Evolutionary conservation across 2,888 invertebrate genomes (phyloP).

Genomic region (Rambutsinella grinnellia): DNA sequence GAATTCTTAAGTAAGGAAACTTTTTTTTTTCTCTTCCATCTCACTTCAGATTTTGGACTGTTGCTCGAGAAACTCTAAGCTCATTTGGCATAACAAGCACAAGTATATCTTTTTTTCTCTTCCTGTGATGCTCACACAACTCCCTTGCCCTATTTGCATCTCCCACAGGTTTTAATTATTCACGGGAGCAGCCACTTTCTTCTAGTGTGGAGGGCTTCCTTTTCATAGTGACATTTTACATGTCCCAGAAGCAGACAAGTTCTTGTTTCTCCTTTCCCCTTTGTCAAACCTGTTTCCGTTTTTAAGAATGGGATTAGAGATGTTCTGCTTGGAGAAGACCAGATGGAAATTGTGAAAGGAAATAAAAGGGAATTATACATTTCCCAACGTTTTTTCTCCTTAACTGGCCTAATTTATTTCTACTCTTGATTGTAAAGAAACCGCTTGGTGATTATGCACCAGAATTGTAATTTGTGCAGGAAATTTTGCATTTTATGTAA

Average conservation of each 20-base stretch:
- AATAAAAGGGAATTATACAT: too few species aligned
- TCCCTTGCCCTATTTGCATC: constrained; percentile 66
- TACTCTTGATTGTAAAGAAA: too few species aligned
- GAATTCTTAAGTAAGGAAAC: background rate
- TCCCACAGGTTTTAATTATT: constrained; percentile 67
- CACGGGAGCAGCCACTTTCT: constrained; percentile 54
- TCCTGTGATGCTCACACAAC: constrained; percentile 61
- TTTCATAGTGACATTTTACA: constrained; percentile 57
- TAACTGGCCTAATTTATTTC: too few species aligned
- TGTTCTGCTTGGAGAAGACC: too few species aligned
- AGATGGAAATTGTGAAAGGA: too few species aligned
- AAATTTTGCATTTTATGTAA: too few species aligned
- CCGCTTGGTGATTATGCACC: too few species aligned
- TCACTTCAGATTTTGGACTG: constrained; percentile 41
- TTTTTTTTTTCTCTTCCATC: constrained; percentile 6
- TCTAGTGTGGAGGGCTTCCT: constrained; percentile 46
- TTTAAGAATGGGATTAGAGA: too few species aligned
- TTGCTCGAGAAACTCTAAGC: constrained; percentile 33
- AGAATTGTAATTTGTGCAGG: too few species aligned
- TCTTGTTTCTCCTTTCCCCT: constrained; percentile 6
- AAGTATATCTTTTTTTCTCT: constrained; percentile 44
- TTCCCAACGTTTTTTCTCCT: too few species aligned
- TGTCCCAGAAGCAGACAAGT: constrained; percentile 23
- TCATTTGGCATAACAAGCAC: constrained; percentile 37
- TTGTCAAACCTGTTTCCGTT: too few species aligned